Conservation (phyloP, 2,888 invertebrate genomes). For the Conops quadrifasciatus region DNA sequence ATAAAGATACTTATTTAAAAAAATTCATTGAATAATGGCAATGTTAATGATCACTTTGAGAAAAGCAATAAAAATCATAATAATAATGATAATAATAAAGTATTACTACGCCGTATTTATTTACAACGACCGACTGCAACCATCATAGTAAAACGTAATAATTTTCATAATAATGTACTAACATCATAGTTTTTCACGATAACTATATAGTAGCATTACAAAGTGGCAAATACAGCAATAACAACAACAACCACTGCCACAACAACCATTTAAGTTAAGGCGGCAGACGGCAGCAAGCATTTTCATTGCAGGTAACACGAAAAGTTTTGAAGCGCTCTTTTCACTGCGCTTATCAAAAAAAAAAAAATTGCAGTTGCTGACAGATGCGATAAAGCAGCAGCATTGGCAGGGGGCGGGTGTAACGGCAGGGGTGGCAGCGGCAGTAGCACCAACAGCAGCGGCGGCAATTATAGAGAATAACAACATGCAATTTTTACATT, state of each 20-base stretch:
- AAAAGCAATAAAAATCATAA: not conserved
- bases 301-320: not conserved
- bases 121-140: not conserved
- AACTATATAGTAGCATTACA: not conserved
- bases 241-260: not conserved
- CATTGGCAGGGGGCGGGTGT: too few species aligned
- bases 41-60: not conserved
- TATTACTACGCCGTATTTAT: too few species aligned
- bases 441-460: not conserved
- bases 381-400: too few species aligned
- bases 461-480: not conserved
- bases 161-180: not conserved
- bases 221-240: not conserved
- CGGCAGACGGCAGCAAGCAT: not conserved
- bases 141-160: not conserved
- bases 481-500: constrained; percentile 16
- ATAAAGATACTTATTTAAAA: not conserved
- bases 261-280: not conserved
- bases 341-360: not conserved
- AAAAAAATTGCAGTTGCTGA: too few species aligned
- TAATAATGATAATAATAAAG: not conserved
- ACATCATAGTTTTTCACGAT: not conserved
- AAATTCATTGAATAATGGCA: not conserved
- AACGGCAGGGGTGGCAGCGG: not conserved
- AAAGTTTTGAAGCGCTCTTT: constrained; percentile 4